Evolutionary conservation across 1,140 invertebrate genomes (phyloP), one percentile per base, ranked within the genome.

Genomic region (Gryllus bimaculatus): DNA sequence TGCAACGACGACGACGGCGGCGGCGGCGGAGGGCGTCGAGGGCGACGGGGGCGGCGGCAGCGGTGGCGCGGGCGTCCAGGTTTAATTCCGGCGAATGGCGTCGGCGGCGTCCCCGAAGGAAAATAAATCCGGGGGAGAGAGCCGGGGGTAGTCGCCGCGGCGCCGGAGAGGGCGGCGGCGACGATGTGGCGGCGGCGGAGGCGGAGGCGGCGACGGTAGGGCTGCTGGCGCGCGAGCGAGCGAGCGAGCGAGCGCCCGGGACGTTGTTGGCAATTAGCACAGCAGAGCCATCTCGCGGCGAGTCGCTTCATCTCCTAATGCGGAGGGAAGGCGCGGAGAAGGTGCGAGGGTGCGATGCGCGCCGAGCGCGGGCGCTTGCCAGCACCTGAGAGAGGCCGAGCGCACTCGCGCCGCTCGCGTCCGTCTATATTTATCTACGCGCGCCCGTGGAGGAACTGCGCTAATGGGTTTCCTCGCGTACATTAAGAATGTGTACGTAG

Each of bases 101-200:
- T 18, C 54, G 18, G 54, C 54, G 54, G 54, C 54, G 54, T 66
- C 54, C 54, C 54, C 54, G 54, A 66, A 66, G 54, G 54, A 66
- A 66, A 66, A 66, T 66, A 66, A 66, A 66, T 66, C 54, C 54
- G 54, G 54, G 54, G 54, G 54, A 66, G 54, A 66, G 54, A 66
- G 54, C 10, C 18, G 54, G 18, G 54, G 54, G 54, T 39, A 66
- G 54, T 66, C 54, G 54, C 18, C 54, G 54, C 54, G 54, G 18
- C 26, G 26, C 26, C 26, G 54, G 18, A 66, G 54, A 66, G 54
- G 54, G 54, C 18, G 54, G 54, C 10, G 54, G 54, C 10, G 54
- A 18, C 10, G 54, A 66, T 66, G 54, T 18, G 54, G 18, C 7
- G 54, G 54, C 10, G 54, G 54, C 10, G 54, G 49, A 54, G 49